Percentiles rank a stretch among this genome's conserved stretches.
Evolutionary conservation across 2,113 vertebrate genomes (phyloP).

Genomic region (Dasypus novemcinctus): DNA sequence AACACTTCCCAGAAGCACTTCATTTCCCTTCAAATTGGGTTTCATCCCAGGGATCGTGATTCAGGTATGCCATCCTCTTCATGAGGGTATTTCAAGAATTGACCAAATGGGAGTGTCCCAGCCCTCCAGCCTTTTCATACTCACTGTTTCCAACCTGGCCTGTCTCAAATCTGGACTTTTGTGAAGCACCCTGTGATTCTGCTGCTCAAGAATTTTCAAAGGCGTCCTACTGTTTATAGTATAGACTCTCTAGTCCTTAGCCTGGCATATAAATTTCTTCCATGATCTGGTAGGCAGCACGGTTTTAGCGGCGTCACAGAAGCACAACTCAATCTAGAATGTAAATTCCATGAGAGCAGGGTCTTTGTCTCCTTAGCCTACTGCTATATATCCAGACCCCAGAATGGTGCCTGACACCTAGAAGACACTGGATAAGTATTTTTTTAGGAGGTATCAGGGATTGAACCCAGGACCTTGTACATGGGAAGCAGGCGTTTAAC

Average conservation of each 20-base stretch:
- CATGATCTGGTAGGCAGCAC: neutral
- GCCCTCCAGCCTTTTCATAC: neutral
- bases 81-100: neutral
- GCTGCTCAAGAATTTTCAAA: neutral
- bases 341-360: neutral
- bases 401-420: neutral
- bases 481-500: too few species aligned
- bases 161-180: neutral
- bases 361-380: neutral
- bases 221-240: neutral
- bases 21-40: constrained; percentile 32
- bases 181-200: neutral
- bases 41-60: neutral
- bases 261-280: neutral
- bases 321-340: neutral
- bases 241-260: neutral
- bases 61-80: neutral
- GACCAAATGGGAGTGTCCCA: neutral
- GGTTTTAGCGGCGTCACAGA: neutral
- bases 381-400: neutral
- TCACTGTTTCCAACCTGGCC: neutral
- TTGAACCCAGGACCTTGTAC: too few species aligned
- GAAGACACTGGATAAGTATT: neutral
- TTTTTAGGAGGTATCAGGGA: neutral
- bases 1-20: neutral